phyloP scores from a whole-genome alignment of 2,888 invertebrate genomes.

The Alviniconcha strummeri region DNA sequence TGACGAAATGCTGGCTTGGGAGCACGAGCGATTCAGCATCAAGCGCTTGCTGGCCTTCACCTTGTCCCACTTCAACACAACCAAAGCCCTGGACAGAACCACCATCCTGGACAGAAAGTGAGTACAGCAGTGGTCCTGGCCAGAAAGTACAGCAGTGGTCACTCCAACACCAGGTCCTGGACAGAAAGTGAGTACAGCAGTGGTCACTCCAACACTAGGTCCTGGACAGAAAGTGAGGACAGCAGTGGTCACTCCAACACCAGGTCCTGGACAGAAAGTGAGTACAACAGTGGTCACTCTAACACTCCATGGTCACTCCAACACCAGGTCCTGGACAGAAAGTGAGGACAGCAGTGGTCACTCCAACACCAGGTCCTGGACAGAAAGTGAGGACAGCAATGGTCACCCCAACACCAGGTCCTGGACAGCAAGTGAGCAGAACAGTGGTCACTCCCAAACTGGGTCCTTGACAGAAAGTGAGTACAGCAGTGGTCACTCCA shows the following conservation, averaged over 20 bases:
- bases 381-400: too few species aligned
- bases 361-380: constrained; percentile 74
- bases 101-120: constrained; percentile 74
- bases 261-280: constrained; percentile 73
- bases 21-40: constrained; percentile 96
- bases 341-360: constrained; percentile 67
- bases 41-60: constrained; percentile 93
- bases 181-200: too few species aligned
- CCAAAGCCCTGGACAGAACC: constrained; percentile 68
- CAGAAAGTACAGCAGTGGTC: too few species aligned
- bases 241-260: constrained; percentile 49
- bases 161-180: too few species aligned
- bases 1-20: constrained; percentile 94
- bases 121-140: not conserved
- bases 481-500: not conserved
- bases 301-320: too few species aligned
- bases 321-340: too few species aligned
- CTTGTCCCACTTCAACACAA: constrained; percentile 82
- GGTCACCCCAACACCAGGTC: constrained; percentile 66
- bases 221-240: constrained; percentile 53
- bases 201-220: constrained; percentile 76
- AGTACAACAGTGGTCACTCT: not conserved
- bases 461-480: constrained; percentile 74
- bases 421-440: constrained; percentile 66
- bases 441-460: constrained; percentile 50